phyloP scores from a whole-genome alignment of 2,888 invertebrate genomes.

The Epirrhoe tristata region DNA sequence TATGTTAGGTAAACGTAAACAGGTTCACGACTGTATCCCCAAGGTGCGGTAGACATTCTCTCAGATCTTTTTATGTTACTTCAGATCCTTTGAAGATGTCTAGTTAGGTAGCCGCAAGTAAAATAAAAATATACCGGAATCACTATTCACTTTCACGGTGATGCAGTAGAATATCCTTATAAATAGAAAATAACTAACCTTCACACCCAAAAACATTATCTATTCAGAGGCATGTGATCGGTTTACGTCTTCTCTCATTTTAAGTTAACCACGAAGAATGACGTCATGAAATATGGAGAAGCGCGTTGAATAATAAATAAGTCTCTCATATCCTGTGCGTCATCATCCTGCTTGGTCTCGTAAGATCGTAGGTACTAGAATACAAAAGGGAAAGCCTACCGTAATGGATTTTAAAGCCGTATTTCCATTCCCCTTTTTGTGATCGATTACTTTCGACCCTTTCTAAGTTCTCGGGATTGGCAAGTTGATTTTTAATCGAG shows the following conservation, averaged over 20 bases:
- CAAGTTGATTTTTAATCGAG: conserved; percentile 44
- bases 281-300: conserved; percentile 64
- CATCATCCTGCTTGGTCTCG: conserved; percentile 52
- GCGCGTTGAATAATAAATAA: conserved; percentile 70
- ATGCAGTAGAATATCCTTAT: conserved; percentile 9
- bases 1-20: no score
- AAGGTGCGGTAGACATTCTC: no score
- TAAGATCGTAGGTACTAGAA: conserved; percentile 43
- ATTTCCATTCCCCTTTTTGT: conserved; percentile 57
- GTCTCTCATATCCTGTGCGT: conserved; percentile 59
- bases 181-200: conserved; percentile 15
- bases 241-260: conserved; percentile 58
- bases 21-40: no score
- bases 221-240: conserved; percentile 34
- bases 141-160: neutral
- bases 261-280: conserved; percentile 59
- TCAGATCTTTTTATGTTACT: no score
- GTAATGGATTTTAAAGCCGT: conserved; percentile 63
- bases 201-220: conserved; percentile 29
- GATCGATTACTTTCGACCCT: conserved; percentile 56
- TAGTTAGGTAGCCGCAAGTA: neutral
- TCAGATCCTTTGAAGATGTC: no score
- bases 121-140: neutral
- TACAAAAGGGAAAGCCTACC: conserved; percentile 57
- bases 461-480: conserved; percentile 38